Evolutionary conservation across 2,888 invertebrate genomes (phyloP), one percentile per base, ranked within the genome.

Genomic region (Holacanthella duospinosa): DNA sequence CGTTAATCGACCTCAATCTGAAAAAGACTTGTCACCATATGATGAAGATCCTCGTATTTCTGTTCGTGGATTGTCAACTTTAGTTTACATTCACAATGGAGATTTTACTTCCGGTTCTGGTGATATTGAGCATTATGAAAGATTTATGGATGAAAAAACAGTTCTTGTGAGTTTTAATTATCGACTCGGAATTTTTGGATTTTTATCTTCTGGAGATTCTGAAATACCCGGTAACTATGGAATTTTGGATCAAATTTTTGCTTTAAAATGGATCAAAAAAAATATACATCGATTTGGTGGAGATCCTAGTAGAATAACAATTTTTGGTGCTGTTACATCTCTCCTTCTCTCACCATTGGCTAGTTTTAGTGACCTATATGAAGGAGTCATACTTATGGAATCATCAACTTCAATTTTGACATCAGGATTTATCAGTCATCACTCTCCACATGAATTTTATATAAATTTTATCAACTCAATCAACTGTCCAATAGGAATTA

Each of bases 261-360:
- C 67, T 28, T 60, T 72, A 53, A 66, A 65, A 60, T 72, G 69
- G 69, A 61, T 71, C 16, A 60, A 71, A n/a, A 67, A 67, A 21
- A 67, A 71, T 36, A 68, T 72, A 48, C 69, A 71, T 29, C 53
- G 67, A n/a, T 72, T 72, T 60, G 69, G 72, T 53, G 72, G 72
- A n/a, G 68, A 72, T 53, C 66, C 69, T 0, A 55, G 64, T 2
- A 59, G 69, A 24, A 65, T 71, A 4, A 67, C 69, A 2, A 64
- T 72, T 26, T 70, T 69, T 44, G 72, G 70, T 12, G 67, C 66
- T 28, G 68, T 70, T 25, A 68, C 67, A 43, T 65, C 68, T 43
- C 61, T 72, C 25, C 63, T 71, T 0, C 36, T 71, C 44, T 66
- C 68, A 6, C 64, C 63, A 21, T 27, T 59, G 62, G 60, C 66